Conservation (phyloP, 2,888 invertebrate genomes). For the Aproaerema taeniolella region DNA sequence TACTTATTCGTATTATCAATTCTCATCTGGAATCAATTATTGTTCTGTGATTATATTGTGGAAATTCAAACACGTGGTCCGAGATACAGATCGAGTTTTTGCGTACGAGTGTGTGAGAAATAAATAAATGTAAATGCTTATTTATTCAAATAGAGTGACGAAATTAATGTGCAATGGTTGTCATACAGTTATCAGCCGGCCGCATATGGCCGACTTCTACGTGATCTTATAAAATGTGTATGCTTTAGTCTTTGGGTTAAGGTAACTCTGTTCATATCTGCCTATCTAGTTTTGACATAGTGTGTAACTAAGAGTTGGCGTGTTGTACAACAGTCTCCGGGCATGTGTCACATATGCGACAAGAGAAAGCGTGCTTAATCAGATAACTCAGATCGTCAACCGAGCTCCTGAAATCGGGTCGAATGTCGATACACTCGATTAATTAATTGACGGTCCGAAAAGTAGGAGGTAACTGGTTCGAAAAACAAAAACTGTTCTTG, state of each 20-base stretch:
- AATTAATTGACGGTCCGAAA: constrained; percentile 74
- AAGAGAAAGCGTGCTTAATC: constrained; percentile 77
- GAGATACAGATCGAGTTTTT: constrained; percentile 42
- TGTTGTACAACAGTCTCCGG: constrained; percentile 16
- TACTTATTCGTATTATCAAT: too few species aligned
- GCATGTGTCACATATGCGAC: constrained; percentile 48
- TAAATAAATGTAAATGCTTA: constrained; percentile 59
- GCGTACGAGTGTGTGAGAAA: constrained; percentile 48
- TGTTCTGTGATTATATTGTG: too few species aligned
- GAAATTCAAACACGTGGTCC: constrained; percentile 34
- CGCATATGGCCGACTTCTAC: constrained; percentile 7
- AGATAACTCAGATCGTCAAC: constrained; percentile 77
- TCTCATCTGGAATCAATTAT: constrained; percentile 43
- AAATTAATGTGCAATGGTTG: constrained; percentile 62
- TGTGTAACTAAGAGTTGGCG: constrained; percentile 14
- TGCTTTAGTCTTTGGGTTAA: constrained; percentile 11
- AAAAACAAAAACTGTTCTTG: constrained; percentile 58
- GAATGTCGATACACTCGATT: constrained; percentile 76
- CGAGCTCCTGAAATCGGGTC: constrained; percentile 76
- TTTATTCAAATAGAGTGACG: constrained; percentile 70
- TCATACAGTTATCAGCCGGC: constrained; percentile 45
- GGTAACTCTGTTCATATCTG: constrained; percentile 13
- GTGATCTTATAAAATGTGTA: constrained; percentile 1
- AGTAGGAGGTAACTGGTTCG: constrained; percentile 63
- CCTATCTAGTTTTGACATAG: constrained; percentile 7